phyloP scores from a whole-genome alignment of 2,113 vertebrate species.

The Engystomops pustulosus region DNA sequence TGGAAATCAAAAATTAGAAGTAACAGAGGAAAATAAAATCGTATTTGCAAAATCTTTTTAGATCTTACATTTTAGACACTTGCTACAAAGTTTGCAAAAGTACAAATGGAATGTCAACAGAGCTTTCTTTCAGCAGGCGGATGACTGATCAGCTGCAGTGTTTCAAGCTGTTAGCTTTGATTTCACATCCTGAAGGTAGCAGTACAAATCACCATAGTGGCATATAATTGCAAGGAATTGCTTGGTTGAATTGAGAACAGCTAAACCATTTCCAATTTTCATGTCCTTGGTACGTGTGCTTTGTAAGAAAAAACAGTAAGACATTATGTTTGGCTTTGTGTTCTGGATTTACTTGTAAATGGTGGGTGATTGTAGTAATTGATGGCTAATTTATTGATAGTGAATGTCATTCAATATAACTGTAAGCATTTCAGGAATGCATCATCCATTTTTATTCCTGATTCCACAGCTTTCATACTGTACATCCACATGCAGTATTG shows the following conservation, averaged over 20 bases:
- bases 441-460: background rate
- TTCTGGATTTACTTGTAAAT: background rate
- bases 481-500: background rate
- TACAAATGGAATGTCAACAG: conserved; percentile 59
- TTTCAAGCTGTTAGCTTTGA: conserved; percentile 63
- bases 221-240: conserved; percentile 54
- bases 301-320: conserved; percentile 47
- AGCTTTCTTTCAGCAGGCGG: conserved; percentile 53
- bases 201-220: conserved; percentile 54
- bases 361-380: conserved; percentile 13
- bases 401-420: background rate
- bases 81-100: conserved; percentile 58
- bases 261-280: conserved; percentile 58
- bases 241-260: conserved; percentile 48
- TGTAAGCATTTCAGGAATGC: background rate
- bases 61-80: conserved; percentile 47
- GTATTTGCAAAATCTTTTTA: conserved; percentile 39
- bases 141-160: conserved; percentile 48
- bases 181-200: conserved; percentile 60
- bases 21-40: conserved; percentile 50
- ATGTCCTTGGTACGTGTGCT: conserved; percentile 46
- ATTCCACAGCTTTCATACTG: background rate
- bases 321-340: conserved; percentile 43
- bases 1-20: conserved; percentile 43
- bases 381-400: conserved; percentile 22